Base-by-base conservation (phyloP, 2,888 invertebrate genomes). In the Helicoverpa assulta region DNA sequence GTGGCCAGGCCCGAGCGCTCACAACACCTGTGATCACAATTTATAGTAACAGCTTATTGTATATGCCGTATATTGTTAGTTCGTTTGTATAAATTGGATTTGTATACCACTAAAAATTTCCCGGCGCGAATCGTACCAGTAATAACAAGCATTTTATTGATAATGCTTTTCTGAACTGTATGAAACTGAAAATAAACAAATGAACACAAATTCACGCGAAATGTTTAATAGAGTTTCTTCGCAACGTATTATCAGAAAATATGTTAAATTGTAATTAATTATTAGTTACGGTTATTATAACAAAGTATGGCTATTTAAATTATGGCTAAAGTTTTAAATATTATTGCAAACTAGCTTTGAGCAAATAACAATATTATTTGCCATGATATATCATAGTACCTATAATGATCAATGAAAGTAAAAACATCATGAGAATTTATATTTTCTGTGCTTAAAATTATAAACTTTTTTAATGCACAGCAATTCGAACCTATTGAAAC, bases 41-140 rank as follows among this genome's bases (percentile, higher is more conserved):
- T 78, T 78, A 78, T 80, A 65, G 76, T 76, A 68, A 76, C 70
- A 67, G 80, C 65, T 78, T 57, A 61, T 64, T 53, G 64, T 64
- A 54, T 14, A 56, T 62, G 37, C 57, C 16, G 16, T 68, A 10
- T 40, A 63, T 62, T 55, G 56, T 53, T 59, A 29, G 50, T 63
- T 60, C 43, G 59, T 67, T 63, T 67, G 33, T 73, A 66, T 59
- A 51, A 63, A 77, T 72, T 66, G 58, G 55, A 75, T 67, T 77
- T 19, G 50, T 50, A 51, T 5, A 52, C 19, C 10, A 33, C 40
- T 1, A 19, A 68, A 68, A 60, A 7, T 51, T 2, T 50, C 21
- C 14, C 7, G 7, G 3, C 37, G 18, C 19, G 55, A 33, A 26
- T 52, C 29, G 40, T 26, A 40, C 1, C 33, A 8, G 18, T 29